Evolutionary conservation across 1,140 invertebrate genomes (phyloP).

Genomic region (Lamellibrachia luymesi): DNA sequence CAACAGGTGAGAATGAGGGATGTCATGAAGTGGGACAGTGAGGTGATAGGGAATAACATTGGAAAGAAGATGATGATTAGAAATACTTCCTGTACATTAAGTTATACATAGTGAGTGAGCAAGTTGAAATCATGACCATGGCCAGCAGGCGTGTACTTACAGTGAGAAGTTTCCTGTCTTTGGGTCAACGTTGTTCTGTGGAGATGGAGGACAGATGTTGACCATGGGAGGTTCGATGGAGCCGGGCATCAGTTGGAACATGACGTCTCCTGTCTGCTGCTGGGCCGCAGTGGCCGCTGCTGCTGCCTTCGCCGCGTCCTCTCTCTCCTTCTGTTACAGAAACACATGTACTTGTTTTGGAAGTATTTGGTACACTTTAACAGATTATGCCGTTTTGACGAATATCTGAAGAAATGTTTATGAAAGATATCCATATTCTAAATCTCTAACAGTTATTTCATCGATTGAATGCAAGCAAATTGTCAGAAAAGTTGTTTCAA

Average conservation of each 20-base stretch:
- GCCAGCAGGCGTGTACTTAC: constrained; percentile 39
- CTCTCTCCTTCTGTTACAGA: neutral
- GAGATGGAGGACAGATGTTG: constrained; percentile 56
- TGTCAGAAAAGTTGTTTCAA: no score
- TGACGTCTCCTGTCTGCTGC: neutral
- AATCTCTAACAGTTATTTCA: no score
- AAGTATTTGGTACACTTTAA: no score
- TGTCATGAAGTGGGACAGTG: no score
- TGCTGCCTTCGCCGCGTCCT: constrained; percentile 4
- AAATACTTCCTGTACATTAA: no score
- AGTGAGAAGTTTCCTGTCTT: constrained; percentile 53
- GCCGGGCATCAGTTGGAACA: constrained; percentile 23
- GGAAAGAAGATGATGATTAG: no score
- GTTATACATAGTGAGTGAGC: neutral
- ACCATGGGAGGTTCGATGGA: constrained; percentile 43
- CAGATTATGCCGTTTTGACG: no score
- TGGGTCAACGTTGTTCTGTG: constrained; percentile 53
- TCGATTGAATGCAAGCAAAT: no score
- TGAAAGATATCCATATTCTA: no score
- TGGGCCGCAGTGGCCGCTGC: neutral
- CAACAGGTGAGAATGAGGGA: no score
- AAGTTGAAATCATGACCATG: neutral
- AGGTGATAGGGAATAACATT: no score
- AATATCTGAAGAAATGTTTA: no score
- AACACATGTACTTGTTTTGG: neutral